These are phyloP conservation scores for Cancer borealis DNA, from an alignment of 2,888 invertebrate species.

Conservation along the genomic window DNA sequence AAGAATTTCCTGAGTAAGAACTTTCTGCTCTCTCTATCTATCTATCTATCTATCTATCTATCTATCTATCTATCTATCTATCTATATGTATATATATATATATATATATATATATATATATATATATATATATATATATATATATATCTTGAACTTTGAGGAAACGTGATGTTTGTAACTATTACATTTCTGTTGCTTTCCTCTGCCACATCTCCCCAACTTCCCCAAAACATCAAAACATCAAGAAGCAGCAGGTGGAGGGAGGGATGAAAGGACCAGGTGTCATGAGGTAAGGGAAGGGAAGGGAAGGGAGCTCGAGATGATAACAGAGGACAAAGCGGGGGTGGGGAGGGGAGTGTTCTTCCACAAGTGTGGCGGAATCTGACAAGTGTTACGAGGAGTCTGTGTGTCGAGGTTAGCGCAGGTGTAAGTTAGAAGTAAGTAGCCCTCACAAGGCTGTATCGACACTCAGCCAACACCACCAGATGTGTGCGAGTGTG, in stretches of 20 bases:
- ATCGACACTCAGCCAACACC: constrained; percentile 5
- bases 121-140: too few relatives aligned
- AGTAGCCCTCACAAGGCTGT: background rate
- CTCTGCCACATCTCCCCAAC: background rate
- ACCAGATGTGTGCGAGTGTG: background rate
- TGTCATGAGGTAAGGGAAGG: background rate
- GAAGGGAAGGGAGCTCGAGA: background rate
- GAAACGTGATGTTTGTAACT: background rate
- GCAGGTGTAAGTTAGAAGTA: background rate
- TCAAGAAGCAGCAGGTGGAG: background rate
- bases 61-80: too few relatives aligned
- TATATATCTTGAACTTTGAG: too few relatives aligned
- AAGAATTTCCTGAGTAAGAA: background rate
- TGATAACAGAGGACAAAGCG: background rate
- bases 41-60: too few relatives aligned
- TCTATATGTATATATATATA: too few relatives aligned
- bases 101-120: too few relatives aligned
- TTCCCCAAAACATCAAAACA: background rate
- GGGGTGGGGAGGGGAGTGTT: background rate
- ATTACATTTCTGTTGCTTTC: background rate
- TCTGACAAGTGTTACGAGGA: background rate
- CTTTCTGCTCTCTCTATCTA: background rate
- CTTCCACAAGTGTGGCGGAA: background rate
- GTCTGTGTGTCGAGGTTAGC: background rate
- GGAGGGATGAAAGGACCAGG: background rate